A percentile compares a stretch with the other conserved stretches of the same genome.
Conservation (phyloP, 2,888 invertebrate species). For the Eledona agricola region DNA sequence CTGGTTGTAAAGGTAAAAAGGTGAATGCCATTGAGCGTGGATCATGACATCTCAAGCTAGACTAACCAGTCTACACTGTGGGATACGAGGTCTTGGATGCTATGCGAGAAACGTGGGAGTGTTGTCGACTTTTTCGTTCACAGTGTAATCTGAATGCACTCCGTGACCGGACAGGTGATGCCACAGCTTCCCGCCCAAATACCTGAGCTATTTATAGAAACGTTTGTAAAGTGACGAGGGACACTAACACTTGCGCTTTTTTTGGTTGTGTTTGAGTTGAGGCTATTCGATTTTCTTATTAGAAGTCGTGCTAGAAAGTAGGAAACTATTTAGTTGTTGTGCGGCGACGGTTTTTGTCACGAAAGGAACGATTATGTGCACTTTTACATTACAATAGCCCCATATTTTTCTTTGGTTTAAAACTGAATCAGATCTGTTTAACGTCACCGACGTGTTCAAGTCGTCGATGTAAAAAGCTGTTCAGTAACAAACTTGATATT, state of each 20-base stretch:
- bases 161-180: constrained; percentile 7
- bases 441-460: too few relatives aligned
- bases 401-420: too few relatives aligned
- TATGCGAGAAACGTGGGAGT: constrained; percentile 33
- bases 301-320: too few relatives aligned
- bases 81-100: constrained; percentile 3
- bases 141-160: constrained; percentile 10
- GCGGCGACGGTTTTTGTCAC: too few relatives aligned
- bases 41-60: constrained; percentile 46
- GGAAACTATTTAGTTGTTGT: too few relatives aligned
- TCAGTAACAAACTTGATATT: too few relatives aligned
- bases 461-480: too few relatives aligned
- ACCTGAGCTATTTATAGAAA: constrained; percentile 4
- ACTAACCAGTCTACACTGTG: constrained; percentile 38
- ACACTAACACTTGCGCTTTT: background rate
- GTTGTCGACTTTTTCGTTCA: constrained; percentile 8
- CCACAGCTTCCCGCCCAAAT: constrained; percentile 21
- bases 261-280: too few relatives aligned
- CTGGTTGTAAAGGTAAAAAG: constrained; percentile 41
- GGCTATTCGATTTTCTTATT: too few relatives aligned
- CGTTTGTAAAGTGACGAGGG: background rate
- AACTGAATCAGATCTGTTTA: too few relatives aligned
- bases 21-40: constrained; percentile 48
- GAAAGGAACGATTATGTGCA: too few relatives aligned
- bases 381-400: too few relatives aligned